Evolutionary conservation across 2,797 vertebrate genomes (phyloP).

Genomic region (Sebastes reedi): DNA sequence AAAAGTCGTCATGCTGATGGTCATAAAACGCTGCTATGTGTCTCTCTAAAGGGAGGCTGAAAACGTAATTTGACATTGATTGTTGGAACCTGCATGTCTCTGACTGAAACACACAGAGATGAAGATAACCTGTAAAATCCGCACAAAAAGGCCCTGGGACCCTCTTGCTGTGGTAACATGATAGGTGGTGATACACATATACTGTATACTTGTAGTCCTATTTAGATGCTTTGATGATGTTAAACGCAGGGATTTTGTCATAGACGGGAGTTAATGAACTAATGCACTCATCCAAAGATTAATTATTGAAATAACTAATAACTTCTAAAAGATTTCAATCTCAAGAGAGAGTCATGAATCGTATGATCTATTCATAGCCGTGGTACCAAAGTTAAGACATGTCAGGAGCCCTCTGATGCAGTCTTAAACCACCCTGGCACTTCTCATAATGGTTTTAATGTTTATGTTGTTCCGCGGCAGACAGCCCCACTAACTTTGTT

Average conservation of each 20-base stretch:
- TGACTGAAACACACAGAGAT: no score
- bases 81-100: no score
- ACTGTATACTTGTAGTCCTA: background rate
- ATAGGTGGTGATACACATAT: background rate
- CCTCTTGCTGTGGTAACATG: background rate
- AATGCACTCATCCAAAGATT: background rate
- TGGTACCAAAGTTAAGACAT: background rate
- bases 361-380: background rate
- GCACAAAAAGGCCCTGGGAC: no score
- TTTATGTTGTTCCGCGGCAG: constrained; percentile 62
- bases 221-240: constrained; percentile 11
- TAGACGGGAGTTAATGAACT: background rate
- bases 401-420: constrained; percentile 14
- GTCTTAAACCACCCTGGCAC: constrained; percentile 54
- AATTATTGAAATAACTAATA: constrained; percentile 17
- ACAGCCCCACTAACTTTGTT: constrained; percentile 73
- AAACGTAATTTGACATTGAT: no score
- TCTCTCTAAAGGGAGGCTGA: no score
- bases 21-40: no score
- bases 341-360: background rate
- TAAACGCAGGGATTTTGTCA: background rate
- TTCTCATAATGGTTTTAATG: constrained; percentile 67
- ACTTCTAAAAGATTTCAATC: constrained; percentile 2
- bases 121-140: no score
- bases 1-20: no score